Evolutionary conservation across 2,888 invertebrate species (phyloP).

Genomic region (Chirona hameri): DNA sequence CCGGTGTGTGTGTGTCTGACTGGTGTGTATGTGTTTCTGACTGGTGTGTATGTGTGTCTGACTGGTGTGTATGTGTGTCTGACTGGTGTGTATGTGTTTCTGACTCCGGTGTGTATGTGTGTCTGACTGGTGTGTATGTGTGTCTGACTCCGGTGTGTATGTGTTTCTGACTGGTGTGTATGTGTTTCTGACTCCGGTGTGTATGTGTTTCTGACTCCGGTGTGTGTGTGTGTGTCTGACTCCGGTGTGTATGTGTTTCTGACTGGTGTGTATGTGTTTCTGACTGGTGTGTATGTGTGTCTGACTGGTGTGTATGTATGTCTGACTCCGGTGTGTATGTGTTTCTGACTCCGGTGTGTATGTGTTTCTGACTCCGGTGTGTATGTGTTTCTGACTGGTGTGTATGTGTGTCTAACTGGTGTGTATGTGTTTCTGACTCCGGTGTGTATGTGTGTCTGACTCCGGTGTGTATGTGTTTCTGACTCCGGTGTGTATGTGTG

Average conservation of each 20-base stretch:
- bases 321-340: neutral
- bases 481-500: neutral
- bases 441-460: neutral
- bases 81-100: neutral
- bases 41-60: neutral
- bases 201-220: neutral
- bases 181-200: neutral
- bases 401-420: neutral
- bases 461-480: neutral
- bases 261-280: neutral
- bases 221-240: neutral
- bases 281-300: neutral
- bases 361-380: neutral
- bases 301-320: neutral
- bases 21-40: neutral
- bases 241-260: too few species aligned
- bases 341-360: neutral
- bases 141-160: neutral
- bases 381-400: too few species aligned
- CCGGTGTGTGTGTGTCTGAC: too few species aligned
- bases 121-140: neutral
- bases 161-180: neutral
- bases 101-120: neutral
- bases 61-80: neutral
- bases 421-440: neutral